These are phyloP conservation scores for Cisticola juncidis DNA, from an alignment of 2,113 vertebrate species.

Conservation along the genomic window DNA sequence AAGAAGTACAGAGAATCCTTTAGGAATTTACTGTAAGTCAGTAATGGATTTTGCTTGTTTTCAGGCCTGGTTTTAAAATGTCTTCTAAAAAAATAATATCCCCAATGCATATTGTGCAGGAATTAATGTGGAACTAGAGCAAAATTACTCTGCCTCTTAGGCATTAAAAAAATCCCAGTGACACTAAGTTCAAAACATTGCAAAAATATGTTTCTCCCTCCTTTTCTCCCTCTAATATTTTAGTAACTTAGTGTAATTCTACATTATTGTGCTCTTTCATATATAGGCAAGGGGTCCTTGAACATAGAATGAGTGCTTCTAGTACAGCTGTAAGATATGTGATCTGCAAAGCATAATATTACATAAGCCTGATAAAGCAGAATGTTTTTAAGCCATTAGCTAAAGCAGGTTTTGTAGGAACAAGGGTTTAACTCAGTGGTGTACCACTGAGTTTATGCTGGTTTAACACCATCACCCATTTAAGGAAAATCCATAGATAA, in stretches of 20 bases:
- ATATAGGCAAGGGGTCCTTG: slow-evolving; percentile 15
- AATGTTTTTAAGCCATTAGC: slow-evolving; percentile 6
- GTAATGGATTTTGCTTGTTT: slow-evolving; percentile 75
- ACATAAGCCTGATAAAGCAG: slow-evolving; percentile 15
- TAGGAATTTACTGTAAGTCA: slow-evolving; percentile 68
- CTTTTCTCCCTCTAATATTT: slow-evolving; percentile 20
- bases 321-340: neutral
- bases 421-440: neutral
- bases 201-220: slow-evolving; percentile 33
- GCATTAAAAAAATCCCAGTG: slow-evolving; percentile 52
- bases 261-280: slow-evolving; percentile 15
- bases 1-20: slow-evolving; percentile 58
- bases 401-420: neutral
- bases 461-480: neutral
- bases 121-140: slow-evolving; percentile 65
- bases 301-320: neutral
- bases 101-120: slow-evolving; percentile 58
- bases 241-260: slow-evolving; percentile 30
- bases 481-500: neutral
- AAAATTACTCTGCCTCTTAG: slow-evolving; percentile 59
- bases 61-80: slow-evolving; percentile 56
- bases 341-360: slow-evolving; percentile 21
- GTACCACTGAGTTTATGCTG: neutral
- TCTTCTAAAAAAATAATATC: slow-evolving; percentile 68
- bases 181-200: slow-evolving; percentile 47